Base-by-base conservation (phyloP, 2,888 invertebrate genomes). In the Stegana nigrithorax region DNA sequence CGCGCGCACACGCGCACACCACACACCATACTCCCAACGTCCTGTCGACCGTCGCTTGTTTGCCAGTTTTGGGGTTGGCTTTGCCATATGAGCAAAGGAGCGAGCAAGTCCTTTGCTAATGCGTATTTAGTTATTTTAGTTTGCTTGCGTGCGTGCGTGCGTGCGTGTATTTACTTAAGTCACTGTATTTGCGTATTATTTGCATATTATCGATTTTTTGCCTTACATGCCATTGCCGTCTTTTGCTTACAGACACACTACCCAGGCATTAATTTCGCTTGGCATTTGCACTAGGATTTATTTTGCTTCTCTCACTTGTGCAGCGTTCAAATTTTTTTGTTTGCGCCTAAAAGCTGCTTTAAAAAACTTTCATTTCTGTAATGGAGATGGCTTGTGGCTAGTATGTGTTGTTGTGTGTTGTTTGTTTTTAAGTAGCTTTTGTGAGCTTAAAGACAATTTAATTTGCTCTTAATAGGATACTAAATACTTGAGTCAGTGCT, bases 51-150 rank as follows among this genome's bases (percentile, higher is more conserved):
- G n/a, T 36, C 36, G n/a, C 36, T n/a, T 36, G 12, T n/a, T n/a
- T 36, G 12, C 10, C 36, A 36, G 12, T 36, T 36, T 36, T 5
- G 1, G n/a, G 10, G 29, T 44, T 4, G n/a, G 47, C n/a, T 21
- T 21, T 64, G 58, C 69, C 69, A 64, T 72, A 77, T 73, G 75
- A 75, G 74, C 73, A 75, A 75, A 68, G 77, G 73, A 77, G 75
- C 75, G 73, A 75, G 71, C 75, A 73, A 73, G 74, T 73, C 75
- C 78, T n/a, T n/a, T 76, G 75, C 76, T 78, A 76, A 76, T 76
- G 78, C 75, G 76, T 75, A 76, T 78, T 76, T 76, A 78, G 76
- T 78, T 76, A 69, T 75, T 75, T 78, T 62, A 68, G 71, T 68
- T 69, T 67, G 65, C 72, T 62, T 66, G 56, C 25, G 44, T 14